Conservation (phyloP, 2,888 invertebrate species). For the Trachelus tabidus region DNA sequence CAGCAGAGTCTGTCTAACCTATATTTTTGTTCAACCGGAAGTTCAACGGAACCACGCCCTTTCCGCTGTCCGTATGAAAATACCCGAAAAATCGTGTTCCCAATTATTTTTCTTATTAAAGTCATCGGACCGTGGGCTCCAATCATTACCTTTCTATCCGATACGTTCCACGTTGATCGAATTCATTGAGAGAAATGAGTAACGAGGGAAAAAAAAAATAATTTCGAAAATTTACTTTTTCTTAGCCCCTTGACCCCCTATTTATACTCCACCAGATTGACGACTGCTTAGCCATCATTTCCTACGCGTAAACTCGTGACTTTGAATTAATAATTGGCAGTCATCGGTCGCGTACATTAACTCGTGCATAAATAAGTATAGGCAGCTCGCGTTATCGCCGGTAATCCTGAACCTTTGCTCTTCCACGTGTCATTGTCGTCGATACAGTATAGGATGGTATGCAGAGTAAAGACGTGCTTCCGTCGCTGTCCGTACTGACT, state of each 20-base stretch:
- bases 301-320: not conserved
- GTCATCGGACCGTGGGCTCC: not conserved
- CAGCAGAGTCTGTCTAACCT: slow-evolving; percentile 37
- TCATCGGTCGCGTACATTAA: not conserved
- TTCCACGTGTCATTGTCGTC: not conserved
- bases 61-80: not conserved
- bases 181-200: too few relatives aligned
- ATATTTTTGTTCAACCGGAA: slow-evolving; percentile 2
- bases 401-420: not conserved
- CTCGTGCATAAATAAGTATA: not conserved
- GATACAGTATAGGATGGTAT: not conserved
- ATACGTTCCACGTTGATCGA: too few relatives aligned
- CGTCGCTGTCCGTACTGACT: not conserved
- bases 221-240: too few relatives aligned
- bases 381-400: not conserved
- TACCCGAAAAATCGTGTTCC: not conserved
- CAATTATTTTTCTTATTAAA: not conserved
- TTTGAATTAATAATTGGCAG: not conserved
- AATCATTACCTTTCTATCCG: too few relatives aligned
- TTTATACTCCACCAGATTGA: too few relatives aligned
- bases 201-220: too few relatives aligned
- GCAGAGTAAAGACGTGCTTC: not conserved
- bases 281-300: not conserved
- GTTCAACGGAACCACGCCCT: not conserved
- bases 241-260: too few relatives aligned